Conservation (phyloP, 2,113 vertebrate species). For the Cyphomyrus discorhynchus region DNA sequence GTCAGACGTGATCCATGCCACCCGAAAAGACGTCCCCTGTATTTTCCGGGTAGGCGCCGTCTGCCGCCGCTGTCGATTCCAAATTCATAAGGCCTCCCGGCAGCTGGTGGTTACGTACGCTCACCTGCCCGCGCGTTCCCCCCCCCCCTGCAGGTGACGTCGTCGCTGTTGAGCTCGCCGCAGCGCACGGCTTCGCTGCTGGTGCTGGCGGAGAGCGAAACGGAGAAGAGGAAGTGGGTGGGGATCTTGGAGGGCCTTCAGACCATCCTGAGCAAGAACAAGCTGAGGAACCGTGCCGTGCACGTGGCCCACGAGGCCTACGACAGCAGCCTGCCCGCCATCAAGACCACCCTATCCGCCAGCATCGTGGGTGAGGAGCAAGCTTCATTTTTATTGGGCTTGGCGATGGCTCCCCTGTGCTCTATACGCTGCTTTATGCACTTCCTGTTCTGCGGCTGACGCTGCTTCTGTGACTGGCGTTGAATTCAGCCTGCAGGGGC, state of each 20-base stretch:
- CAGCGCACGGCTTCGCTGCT: slow-evolving; percentile 78
- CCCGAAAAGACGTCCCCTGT: slow-evolving; percentile 88
- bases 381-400: not conserved
- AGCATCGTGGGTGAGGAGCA: slow-evolving; percentile 72
- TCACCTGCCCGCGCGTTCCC: not conserved
- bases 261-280: slow-evolving; percentile 84
- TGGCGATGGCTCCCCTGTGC: not conserved
- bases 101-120: not conserved
- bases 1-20: slow-evolving; percentile 91
- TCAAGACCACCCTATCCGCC: slow-evolving; percentile 80
- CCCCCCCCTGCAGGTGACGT: slow-evolving; percentile 70
- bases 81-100: not conserved
- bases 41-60: slow-evolving; percentile 80
- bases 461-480: not conserved
- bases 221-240: slow-evolving; percentile 92
- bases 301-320: slow-evolving; percentile 88
- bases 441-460: not conserved
- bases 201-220: slow-evolving; percentile 87
- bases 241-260: slow-evolving; percentile 87
- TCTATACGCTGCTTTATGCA: not conserved
- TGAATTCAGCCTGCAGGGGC: not conserved
- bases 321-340: slow-evolving; percentile 82
- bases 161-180: slow-evolving; percentile 76
- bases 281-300: slow-evolving; percentile 71
- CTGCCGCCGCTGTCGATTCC: not conserved